Evolutionary conservation across 2,888 invertebrate genomes (phyloP).

Genomic region (Marronus borbonicus): DNA sequence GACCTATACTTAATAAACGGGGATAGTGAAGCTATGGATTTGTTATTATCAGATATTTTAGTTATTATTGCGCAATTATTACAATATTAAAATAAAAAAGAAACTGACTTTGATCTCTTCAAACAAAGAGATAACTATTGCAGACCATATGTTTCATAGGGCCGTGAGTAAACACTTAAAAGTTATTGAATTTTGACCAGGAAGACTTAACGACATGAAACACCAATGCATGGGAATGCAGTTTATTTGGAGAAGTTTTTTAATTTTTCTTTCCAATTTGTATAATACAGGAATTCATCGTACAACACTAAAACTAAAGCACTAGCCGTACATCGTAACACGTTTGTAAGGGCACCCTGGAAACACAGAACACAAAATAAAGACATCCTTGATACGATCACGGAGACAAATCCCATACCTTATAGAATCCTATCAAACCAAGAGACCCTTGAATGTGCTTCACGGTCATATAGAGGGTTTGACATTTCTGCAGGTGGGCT

Average conservation of each 20-base stretch:
- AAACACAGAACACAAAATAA: background rate
- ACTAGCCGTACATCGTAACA: slow-evolving; percentile 53
- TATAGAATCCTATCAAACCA: slow-evolving; percentile 54
- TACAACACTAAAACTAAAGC: slow-evolving; percentile 56
- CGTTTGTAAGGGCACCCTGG: slow-evolving; percentile 53
- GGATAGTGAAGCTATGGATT: too few relatives aligned
- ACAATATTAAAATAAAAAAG: too few relatives aligned
- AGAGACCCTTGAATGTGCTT: slow-evolving; percentile 45
- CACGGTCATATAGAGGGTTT: slow-evolving; percentile 34
- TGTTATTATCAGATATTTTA: too few relatives aligned
- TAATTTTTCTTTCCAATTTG: slow-evolving; percentile 51
- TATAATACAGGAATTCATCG: slow-evolving; percentile 55
- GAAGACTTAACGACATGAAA: too few relatives aligned
- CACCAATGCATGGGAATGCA: background rate
- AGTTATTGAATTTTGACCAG: too few relatives aligned
- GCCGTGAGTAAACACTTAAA: too few relatives aligned
- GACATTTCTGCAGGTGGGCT: slow-evolving; percentile 32
- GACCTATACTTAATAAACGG: too few relatives aligned
- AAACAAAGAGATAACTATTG: too few relatives aligned
- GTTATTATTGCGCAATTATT: too few relatives aligned
- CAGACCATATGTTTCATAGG: too few relatives aligned
- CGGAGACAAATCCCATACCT: slow-evolving; percentile 24
- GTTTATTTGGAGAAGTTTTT: slow-evolving; percentile 19
- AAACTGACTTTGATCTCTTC: too few relatives aligned
- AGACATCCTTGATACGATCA: background rate